Conservation (phyloP, 2,888 invertebrate genomes). For the Steromphala cineraria region DNA sequence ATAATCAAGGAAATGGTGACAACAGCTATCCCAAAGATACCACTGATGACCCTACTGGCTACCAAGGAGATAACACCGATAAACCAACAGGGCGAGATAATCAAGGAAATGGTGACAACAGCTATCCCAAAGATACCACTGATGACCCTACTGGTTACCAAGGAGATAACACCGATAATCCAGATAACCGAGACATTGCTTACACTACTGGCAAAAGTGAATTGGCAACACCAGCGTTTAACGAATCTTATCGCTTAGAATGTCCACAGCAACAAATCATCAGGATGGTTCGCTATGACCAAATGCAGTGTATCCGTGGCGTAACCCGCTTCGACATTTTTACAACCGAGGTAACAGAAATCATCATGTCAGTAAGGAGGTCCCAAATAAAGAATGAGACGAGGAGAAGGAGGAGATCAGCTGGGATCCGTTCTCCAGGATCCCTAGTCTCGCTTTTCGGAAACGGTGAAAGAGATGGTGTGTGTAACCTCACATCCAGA, state of each 20-base stretch:
- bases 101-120: too few species aligned
- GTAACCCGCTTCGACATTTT: conserved; percentile 1
- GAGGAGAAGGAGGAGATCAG: neutral
- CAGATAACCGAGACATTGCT: neutral
- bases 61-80: neutral
- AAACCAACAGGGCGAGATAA: too few species aligned
- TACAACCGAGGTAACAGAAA: conserved; percentile 4
- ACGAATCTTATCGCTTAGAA: neutral
- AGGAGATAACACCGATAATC: neutral
- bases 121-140: neutral
- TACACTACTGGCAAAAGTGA: neutral
- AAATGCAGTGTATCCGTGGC: neutral
- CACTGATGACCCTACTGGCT: too few species aligned
- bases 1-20: too few species aligned
- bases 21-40: too few species aligned
- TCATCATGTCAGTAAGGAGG: neutral
- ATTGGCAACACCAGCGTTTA: neutral
- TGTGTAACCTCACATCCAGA: neutral
- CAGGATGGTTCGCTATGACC: neutral
- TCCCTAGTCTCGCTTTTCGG: neutral
- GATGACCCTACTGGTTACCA: neutral
- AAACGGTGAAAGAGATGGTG: neutral
- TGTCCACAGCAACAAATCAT: neutral
- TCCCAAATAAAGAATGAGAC: neutral
- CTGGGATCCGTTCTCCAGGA: neutral